phyloP scores from a whole-genome alignment of 2,888 invertebrate genomes.

The Diplolepis rosae region DNA sequence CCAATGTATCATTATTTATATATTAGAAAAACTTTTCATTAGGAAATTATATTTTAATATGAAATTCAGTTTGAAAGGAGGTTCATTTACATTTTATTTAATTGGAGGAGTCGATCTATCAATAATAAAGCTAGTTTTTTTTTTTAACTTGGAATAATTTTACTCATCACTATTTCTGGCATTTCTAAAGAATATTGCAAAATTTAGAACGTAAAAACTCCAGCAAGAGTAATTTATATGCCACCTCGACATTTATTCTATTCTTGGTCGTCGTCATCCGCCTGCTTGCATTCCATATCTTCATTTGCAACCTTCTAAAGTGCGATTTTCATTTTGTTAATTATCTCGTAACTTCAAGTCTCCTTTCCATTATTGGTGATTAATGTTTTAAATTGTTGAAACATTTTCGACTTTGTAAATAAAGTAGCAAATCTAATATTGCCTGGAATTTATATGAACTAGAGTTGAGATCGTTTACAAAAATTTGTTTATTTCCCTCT shows the following conservation, averaged over 20 bases:
- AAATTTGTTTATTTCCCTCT: background rate
- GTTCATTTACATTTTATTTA: background rate
- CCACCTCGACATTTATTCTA: conserved; percentile 20
- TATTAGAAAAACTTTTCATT: no score
- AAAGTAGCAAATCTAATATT: background rate
- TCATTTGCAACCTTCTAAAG: conserved; percentile 12
- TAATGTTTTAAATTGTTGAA: background rate
- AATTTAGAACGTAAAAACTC: conserved; percentile 2
- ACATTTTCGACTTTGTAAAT: background rate
- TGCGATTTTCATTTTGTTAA: conserved; percentile 14
- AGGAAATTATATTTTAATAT: no score
- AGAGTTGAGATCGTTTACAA: background rate
- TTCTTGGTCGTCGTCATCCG: conserved; percentile 18
- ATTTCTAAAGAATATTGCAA: conserved; percentile 1
- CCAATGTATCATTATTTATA: no score
- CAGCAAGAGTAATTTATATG: conserved; percentile 13
- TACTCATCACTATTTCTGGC: background rate
- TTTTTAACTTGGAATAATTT: background rate
- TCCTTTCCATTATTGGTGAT: background rate
- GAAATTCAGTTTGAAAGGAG: no score
- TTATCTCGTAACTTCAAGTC: conserved; percentile 2
- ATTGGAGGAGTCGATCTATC: background rate
- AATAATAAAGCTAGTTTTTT: background rate
- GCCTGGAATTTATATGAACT: background rate
- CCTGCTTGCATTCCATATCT: conserved; percentile 1